Base-by-base conservation (phyloP, 2,113 vertebrate genomes). In the Vulpes vulpes region DNA sequence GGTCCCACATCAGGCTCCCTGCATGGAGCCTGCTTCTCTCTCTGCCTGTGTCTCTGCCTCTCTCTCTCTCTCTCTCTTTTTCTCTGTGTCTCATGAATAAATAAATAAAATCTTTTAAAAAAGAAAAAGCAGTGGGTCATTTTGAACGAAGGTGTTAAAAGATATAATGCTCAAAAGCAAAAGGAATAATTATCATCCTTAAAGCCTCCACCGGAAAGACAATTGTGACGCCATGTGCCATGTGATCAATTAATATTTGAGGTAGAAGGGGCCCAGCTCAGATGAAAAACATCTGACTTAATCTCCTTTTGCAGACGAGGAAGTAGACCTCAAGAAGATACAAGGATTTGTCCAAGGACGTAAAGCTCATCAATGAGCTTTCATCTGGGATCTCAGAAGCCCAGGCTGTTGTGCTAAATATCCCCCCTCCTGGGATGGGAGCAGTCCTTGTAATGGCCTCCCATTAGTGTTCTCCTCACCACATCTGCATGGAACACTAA, bases 131-230 rank as follows among this genome's bases (percentile, higher is more conserved):
- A 11, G 35, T 53, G 8, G 65, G 16, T 62, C 89, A 67, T 92
- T 96, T 59, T 88, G 65, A 78, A 71, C 12, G 5, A 89, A 94
- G 6, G 38, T 49, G 5, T 90, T 81, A 86, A 95, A 55, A 93
- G 43, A 65, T 19, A 69, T 35, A 76, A 71, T 49, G 43, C 67
- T 78, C 78, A 16, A 90, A 92, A 55, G 51, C 59, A 88, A 73
- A 78, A 80, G 27, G n/a, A 53, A 82, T 86, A 76, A 91, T 71
- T 65, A 84, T 43, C 8, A 81, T 27, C 49, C 57, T 51, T 43
- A 80, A 1, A 53, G 30, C 79, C 59, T 88, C 67, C 49, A 59
- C 4, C n/a, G 30, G 43, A 81, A 96, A 84, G 85, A 79, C 51
- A 76, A 38, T 25, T 60, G 17, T 92, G 35, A 95, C 19, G n/a